Base-by-base conservation (phyloP, 2,113 vertebrate species). In the Eubucco bourcierii region DNA sequence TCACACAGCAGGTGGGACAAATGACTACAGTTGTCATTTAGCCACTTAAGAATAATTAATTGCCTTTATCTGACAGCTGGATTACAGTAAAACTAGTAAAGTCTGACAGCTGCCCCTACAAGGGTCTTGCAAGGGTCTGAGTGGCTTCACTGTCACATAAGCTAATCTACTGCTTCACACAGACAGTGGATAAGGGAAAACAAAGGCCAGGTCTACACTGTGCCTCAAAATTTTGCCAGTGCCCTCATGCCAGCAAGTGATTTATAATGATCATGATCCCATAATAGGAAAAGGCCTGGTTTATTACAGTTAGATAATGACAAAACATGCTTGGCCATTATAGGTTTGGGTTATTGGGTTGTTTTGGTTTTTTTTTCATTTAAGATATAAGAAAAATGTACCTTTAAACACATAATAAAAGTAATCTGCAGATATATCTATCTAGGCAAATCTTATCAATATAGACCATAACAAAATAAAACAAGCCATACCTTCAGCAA, bases 41-140 rank as follows among this genome's bases (percentile, higher is more conserved):
- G 74, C 85, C 44, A 80, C 74, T 96, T 96, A 85, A 44, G n/a
- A 71, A 59, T 95, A 83, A 97, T 96, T 96, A 91, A 96, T 80
- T 87, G 72, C 59, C 80, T 68, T 44, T 83, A 21, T 88, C 90
- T 93, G 61, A 61, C 72, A 94, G 77, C 87, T 94, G 94, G 70
- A 80, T 86, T 25, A 37, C 86, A 90, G 58, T 81, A 85, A 87
- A 92, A 77, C 20, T 52, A 55, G 85, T 70, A 72, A 63, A 55
- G 92, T 53, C 67, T 56, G 67, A 73, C 91, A 97, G 90, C 94
- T 96, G 85, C 60, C 3, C 0, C n/a, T 64, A 34, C 63, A 39
- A 3, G 28, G 9, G 27, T 58, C 84, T 80, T 64, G 33, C 63
- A 39, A 3, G 28, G 9, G 27, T 58, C 84, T 80, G 33, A 50